Evolutionary conservation across 2,888 invertebrate species (phyloP), one percentile per base, ranked within the genome.

Genomic region (Baccha elongata): DNA sequence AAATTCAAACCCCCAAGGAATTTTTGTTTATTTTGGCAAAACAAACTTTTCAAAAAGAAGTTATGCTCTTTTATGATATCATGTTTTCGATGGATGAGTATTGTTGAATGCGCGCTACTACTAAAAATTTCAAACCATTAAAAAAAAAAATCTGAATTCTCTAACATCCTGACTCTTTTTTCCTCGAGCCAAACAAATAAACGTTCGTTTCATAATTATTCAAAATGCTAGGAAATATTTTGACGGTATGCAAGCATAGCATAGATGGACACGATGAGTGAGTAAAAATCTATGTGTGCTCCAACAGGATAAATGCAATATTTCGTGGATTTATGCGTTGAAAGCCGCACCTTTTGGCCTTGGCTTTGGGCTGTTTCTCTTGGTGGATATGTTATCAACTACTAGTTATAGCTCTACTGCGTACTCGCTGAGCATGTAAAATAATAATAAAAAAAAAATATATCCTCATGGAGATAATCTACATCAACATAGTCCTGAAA

Each of bases 21-120:
- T 68, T 78, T n/a, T 78, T 83, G 83, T 83, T 83, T 83, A 76
- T 83, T 78, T 78, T 83, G 68, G 58, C 62, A 83, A 72, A 83
- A 78, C 68, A 83, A 78, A 83, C 72, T 83, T 81, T 83, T 73
- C 68, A 62, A 68, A 83, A 78, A 72, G 76, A 50, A 44, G 62
- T 73, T 83, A 78, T 83, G 67, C 55, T 67, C 72, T 78, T 83
- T 78, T 32, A 32, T 23, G 23, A 23, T n/a, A n/a, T 76, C 46
- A 72, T 62, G 67, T 48, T 64, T 46, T 74, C 23, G 37, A 44
- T 74, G 42, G 40, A 19, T 17, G 1, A 1, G 17, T 29, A 17
- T 1, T 46, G 23, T 3, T 10, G 8, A n/a, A 7, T 13, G 8
- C 15, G 8, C 55, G 42, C 46, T n/a, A n/a, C n/a, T n/a, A n/a